A percentile compares a stretch with the other conserved stretches of the same genome.
phyloP scores from a whole-genome alignment of 1,140 invertebrate species.

The Agrypnia vestita region DNA sequence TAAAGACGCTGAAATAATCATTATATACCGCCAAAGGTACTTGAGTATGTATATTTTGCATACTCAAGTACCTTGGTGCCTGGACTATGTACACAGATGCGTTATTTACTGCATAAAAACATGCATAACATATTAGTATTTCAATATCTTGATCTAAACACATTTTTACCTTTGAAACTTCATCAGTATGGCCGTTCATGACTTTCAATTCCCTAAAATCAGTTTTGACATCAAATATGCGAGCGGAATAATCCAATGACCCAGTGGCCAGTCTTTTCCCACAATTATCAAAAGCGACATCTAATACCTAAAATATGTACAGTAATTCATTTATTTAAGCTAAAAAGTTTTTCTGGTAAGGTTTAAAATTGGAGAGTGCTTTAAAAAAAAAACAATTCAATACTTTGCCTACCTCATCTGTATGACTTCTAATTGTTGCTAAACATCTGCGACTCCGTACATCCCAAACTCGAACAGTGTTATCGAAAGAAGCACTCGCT shows the following conservation, averaged over 20 bases:
- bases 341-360: background rate
- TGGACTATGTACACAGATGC: no score
- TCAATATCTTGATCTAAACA: constrained; percentile 24
- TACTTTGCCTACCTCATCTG: constrained; percentile 76
- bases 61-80: no score
- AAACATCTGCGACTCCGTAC: constrained; percentile 75
- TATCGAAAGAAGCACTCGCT: constrained; percentile 83
- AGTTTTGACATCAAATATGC: constrained; percentile 78
- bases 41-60: no score
- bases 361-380: no score
- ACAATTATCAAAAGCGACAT: constrained; percentile 82
- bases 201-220: constrained; percentile 76
- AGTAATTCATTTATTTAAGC: background rate
- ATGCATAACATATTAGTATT: constrained; percentile 1
- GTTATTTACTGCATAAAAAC: no score
- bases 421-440: constrained; percentile 77
- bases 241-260: constrained; percentile 81
- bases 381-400: background rate
- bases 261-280: constrained; percentile 81
- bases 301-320: constrained; percentile 74
- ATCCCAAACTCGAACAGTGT: constrained; percentile 86
- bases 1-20: no score
- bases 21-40: no score
- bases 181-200: constrained; percentile 82
- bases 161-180: constrained; percentile 80